Evolutionary conservation across 2,113 vertebrate species (phyloP), one percentile per base, ranked within the genome.

Genomic region (Pteropus alecto): DNA sequence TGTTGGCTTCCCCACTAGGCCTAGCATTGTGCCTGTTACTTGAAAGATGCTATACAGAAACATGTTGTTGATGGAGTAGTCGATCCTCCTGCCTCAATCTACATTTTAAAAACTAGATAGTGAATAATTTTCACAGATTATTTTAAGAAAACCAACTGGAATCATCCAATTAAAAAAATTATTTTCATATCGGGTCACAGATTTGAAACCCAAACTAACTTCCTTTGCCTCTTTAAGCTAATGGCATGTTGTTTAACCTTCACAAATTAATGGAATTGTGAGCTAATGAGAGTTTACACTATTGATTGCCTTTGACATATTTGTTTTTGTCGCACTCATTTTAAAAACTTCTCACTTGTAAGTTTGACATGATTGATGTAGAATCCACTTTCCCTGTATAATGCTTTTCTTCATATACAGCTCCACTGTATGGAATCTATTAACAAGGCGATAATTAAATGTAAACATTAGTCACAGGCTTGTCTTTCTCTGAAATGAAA

Each of bases 381-480:
- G 81, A 91, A 92, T 95, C 74, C 46, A 77, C 60, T 95, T 91
- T 87, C 28, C 5, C n/a, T 68, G 8, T 48, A 15, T n/a, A 81
- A 43, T n/a, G n/a, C 56, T 78, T 79, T 46, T 43, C 77, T 93
- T 82, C 74, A 79, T 58, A 41, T 67, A 61, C 18, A 89, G 65
- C 51, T 35, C 77, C 26, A 76, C 43, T 79, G 43, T 70, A n/a
- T 79, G 26, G 81, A 15, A 28, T 79, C 77, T 65, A 74, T 90
- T 93, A 97, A 89, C 86, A 93, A 96, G 77, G 85, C 79, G 51
- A 87, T 92, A 94, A 94, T 94, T 93, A 96, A 92, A 91, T 63
- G 35, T 70, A 94, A 96, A 95, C 74, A 56, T 41, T 26, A 94
- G 14, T 93, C 63, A 38, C 14, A 28, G 7, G 18, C 33, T 93